Conservation (phyloP, 2,113 vertebrate genomes). For the Salvelinus alpinus region DNA sequence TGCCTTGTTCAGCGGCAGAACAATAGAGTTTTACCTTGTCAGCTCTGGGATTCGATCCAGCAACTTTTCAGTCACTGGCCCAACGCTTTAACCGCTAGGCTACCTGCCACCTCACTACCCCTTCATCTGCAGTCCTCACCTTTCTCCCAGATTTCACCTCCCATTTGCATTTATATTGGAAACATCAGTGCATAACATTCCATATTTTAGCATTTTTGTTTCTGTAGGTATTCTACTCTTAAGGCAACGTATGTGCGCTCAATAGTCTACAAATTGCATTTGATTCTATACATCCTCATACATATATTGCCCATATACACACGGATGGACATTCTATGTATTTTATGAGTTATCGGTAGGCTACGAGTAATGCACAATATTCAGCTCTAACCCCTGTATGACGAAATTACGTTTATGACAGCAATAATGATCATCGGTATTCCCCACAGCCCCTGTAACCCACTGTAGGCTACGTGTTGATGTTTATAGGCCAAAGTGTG, state of each 20-base stretch:
- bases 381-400: slow-evolving; percentile 40
- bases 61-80: too few relatives aligned
- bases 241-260: slow-evolving; percentile 11
- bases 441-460: slow-evolving; percentile 52
- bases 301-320: not conserved
- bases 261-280: slow-evolving; percentile 53
- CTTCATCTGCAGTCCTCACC: slow-evolving; percentile 41
- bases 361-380: slow-evolving; percentile 42
- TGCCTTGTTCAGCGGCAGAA: too few relatives aligned
- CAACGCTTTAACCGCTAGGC: too few relatives aligned
- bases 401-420: slow-evolving; percentile 57
- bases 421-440: slow-evolving; percentile 62
- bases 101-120: slow-evolving; percentile 37
- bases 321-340: not conserved
- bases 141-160: slow-evolving; percentile 38
- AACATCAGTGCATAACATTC: slow-evolving; percentile 22
- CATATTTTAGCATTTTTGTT: slow-evolving; percentile 25
- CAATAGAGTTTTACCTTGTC: too few relatives aligned
- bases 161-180: slow-evolving; percentile 49
- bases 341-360: not conserved
- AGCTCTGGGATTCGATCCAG: too few relatives aligned
- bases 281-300: slow-evolving; percentile 12
- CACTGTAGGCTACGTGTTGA: slow-evolving; percentile 38
- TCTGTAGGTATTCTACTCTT: slow-evolving; percentile 34
- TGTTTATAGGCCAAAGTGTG: slow-evolving; percentile 58